Base-by-base conservation (phyloP, 2,113 vertebrate genomes). In the Marcusenius ussheri region DNA sequence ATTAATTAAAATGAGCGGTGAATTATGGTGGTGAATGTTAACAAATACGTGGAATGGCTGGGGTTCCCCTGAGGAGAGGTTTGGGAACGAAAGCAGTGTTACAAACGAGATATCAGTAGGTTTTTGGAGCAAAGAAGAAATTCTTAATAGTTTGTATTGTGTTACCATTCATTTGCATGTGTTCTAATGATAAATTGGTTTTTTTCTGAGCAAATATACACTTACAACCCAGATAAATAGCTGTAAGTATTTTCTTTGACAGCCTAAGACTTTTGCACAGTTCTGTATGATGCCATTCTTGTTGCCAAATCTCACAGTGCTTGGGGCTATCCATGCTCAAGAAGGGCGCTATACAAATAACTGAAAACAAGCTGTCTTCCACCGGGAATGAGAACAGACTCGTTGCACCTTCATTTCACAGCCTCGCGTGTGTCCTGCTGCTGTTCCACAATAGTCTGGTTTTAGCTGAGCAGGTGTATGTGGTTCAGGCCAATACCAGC, bases 361-460 rank as follows among this genome's bases (percentile, higher is more conserved):
- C 74, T 19, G 35, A 80, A 42, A 80, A 80, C 13, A 80, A 80
- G 74, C 35, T 42, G 15, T 6, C 35, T 19, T 80, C 35, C 74
- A 42, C 35, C 10, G 9, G 13, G 11, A 74, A 35, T 74, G 11
- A 74, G n/a, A 35, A 5, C 39, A 70, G 58, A 53, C 46, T 46
- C 21, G 1, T 19, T 19, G 45, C 39, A 46, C 31, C 5, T 45
- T 47, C 2, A 49, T 21, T 83, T 46, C 83, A n/a, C 46, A 45
- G 21, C 42, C 46, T 24, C 1, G 5, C 39, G 21, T 24, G 51
- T 66, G 58, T 49, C 89, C 27, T 53, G 46, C 46, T 21, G 45
- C 85, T 88, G 58, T 90, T 90, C 89, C 83, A 90, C 83, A 87
- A 56, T 87, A 87, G 89, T 90, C 15, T 45, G 51, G 1, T 49